Percentiles rank a stretch among this genome's conserved stretches.
Evolutionary conservation across 2,888 invertebrate genomes (phyloP).

Genomic region (Apodemia mormo): DNA sequence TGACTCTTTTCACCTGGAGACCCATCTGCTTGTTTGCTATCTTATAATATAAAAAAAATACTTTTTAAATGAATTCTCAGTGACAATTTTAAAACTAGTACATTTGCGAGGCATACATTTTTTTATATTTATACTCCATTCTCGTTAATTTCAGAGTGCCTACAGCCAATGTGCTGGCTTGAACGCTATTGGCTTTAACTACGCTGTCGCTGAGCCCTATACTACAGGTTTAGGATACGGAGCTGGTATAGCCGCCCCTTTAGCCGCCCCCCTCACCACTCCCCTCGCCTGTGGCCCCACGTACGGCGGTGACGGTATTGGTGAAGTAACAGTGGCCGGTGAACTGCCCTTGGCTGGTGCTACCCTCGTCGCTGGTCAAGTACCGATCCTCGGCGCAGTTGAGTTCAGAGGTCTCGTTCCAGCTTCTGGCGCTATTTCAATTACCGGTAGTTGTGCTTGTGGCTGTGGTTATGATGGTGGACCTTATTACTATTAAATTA

Average conservation of each 20-base stretch:
- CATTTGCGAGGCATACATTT: too few species aligned
- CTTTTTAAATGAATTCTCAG: too few species aligned
- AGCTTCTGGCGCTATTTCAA: conserved; percentile 46
- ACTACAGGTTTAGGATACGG: neutral
- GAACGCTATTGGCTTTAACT: conserved; percentile 13
- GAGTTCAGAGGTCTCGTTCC: conserved; percentile 45
- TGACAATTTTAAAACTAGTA: too few species aligned
- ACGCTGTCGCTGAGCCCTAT: conserved; percentile 6
- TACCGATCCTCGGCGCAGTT: conserved; percentile 33
- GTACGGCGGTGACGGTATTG: conserved; percentile 23
- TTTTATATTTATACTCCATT: too few species aligned
- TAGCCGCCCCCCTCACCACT: conserved; percentile 18
- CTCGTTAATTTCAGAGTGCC: conserved; percentile 23
- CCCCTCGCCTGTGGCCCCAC: conserved; percentile 27
- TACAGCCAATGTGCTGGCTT: conserved; percentile 16
- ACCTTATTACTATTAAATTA: too few species aligned
- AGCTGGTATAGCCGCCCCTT: conserved; percentile 1
- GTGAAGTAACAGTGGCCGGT: conserved; percentile 23
- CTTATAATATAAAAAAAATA: too few species aligned
- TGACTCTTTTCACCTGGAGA: too few species aligned
- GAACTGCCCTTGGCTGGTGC: conserved; percentile 45
- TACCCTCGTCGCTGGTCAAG: conserved; percentile 45
- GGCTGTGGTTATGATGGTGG: conserved; percentile 30
- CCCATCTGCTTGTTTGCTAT: too few species aligned
- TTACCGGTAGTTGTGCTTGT: conserved; percentile 42